Conservation (phyloP, 2,113 vertebrate genomes). For the Pseudonaja textilis region DNA sequence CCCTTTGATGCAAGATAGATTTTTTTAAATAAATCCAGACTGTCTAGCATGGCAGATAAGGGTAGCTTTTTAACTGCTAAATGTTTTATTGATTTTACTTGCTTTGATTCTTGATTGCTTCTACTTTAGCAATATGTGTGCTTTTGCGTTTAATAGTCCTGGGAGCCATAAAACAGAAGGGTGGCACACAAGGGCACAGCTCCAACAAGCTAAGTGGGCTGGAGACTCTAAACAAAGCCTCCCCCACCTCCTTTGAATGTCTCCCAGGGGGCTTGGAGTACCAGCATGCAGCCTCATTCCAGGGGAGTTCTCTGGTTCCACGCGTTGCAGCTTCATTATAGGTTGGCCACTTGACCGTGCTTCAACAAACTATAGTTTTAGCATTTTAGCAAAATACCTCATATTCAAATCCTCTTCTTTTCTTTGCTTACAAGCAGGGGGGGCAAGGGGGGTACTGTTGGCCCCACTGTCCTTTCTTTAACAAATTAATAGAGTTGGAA, state of each 20-base stretch:
- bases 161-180: neutral
- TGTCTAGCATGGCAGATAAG: neutral
- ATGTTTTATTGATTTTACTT: neutral
- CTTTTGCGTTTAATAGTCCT: neutral
- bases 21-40: neutral
- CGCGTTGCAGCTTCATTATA: neutral
- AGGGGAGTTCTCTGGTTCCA: neutral
- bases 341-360: neutral
- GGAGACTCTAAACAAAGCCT: neutral
- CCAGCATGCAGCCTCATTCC: neutral
- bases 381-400: neutral
- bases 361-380: neutral
- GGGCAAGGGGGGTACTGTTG: neutral
- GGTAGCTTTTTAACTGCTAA: neutral
- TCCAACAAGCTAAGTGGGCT: neutral
- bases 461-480: neutral
- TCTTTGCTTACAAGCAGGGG: neutral
- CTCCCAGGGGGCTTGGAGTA: neutral
- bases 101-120: neutral
- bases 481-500: neutral
- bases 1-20: neutral
- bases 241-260: neutral
- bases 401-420: neutral
- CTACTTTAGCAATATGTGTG: neutral
- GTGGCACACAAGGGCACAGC: neutral